Conservation (phyloP, 2,888 invertebrate genomes). For the Ochropleura plecta region DNA sequence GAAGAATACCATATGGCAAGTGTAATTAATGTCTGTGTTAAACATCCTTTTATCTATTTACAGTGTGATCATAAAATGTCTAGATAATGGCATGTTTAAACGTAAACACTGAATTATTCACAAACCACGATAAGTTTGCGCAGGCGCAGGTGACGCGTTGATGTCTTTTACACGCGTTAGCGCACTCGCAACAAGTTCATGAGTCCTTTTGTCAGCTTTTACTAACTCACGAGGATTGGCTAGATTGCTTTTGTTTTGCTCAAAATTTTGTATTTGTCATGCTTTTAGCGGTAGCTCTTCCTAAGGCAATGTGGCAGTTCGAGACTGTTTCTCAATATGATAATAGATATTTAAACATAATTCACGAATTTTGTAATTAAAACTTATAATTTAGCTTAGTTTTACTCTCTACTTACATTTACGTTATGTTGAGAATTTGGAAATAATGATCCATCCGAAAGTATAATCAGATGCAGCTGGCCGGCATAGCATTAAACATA, state of each 20-base stretch:
- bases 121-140: constrained; percentile 31
- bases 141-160: constrained; percentile 66
- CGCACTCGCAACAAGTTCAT: constrained; percentile 12
- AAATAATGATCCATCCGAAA: background rate
- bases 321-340: background rate
- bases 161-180: constrained; percentile 68
- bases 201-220: background rate
- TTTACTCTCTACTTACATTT: background rate
- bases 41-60: constrained; percentile 43
- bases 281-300: no score
- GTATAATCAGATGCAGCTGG: constrained; percentile 2
- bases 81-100: constrained; percentile 43
- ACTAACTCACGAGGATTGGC: no score
- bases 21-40: constrained; percentile 26
- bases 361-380: background rate
- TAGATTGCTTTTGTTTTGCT: no score
- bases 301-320: background rate
- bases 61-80: constrained; percentile 27
- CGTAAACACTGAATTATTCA: constrained; percentile 35
- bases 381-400: no score
- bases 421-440: background rate
- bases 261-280: no score
- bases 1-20: constrained; percentile 18
- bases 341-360: background rate
- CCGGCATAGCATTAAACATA: no score